These are phyloP conservation scores for Halesus radiatus DNA, from an alignment of 1,140 invertebrate species.

Conservation along the genomic window DNA sequence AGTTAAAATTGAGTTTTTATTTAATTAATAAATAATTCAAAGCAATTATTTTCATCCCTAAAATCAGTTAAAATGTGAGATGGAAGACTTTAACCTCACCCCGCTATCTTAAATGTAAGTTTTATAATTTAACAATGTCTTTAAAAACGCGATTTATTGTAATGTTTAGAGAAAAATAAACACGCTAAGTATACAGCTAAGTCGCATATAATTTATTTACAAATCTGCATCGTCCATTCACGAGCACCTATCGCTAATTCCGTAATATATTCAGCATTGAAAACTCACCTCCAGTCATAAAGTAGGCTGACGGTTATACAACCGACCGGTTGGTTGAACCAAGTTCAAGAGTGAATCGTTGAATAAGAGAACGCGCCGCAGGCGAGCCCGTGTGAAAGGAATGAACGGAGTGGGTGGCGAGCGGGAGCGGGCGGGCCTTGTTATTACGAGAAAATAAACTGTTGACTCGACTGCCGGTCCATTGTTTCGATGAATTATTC, in stretches of 20 bases:
- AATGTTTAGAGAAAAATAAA: no score
- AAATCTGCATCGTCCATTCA: slow-evolving; percentile 14
- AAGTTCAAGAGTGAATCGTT: slow-evolving; percentile 40
- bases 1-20: no score
- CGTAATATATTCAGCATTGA: slow-evolving; percentile 32
- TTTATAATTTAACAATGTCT: no score
- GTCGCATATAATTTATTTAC: not conserved
- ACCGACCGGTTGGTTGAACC: slow-evolving; percentile 27
- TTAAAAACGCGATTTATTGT: no score
- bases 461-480: slow-evolving; percentile 32
- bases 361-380: slow-evolving; percentile 32
- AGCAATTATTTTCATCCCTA: no score
- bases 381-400: slow-evolving; percentile 9
- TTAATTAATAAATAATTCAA: no score
- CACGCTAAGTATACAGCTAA: no score
- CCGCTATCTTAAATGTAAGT: no score
- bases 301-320: slow-evolving; percentile 36
- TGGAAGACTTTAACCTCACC: no score
- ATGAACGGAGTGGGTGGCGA: not conserved
- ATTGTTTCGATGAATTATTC: slow-evolving; percentile 31
- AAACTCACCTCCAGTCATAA: slow-evolving; percentile 17
- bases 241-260: slow-evolving; percentile 9
- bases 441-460: slow-evolving; percentile 30
- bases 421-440: not conserved
- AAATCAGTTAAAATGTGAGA: no score